Evolutionary conservation across 1,140 invertebrate genomes (phyloP).

Genomic region (Leptoteleia sp.): DNA sequence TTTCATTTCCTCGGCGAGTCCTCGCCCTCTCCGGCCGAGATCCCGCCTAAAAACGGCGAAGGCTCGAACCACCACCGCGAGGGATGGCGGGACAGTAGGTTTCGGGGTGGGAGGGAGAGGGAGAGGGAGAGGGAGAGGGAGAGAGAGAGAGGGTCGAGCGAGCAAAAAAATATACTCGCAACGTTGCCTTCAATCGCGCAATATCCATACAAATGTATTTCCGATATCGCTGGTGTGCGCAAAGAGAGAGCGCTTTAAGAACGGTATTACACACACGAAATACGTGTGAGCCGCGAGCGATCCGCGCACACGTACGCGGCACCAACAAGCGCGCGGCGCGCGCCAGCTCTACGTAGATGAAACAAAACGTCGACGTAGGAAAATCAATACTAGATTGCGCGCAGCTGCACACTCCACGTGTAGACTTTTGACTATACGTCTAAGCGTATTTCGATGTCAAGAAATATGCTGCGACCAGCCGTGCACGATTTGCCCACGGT

Average conservation of each 20-base stretch:
- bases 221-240: constrained; percentile 39
- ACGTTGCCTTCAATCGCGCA: constrained; percentile 11
- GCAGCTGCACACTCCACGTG: constrained; percentile 66
- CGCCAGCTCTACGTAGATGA: constrained; percentile 55
- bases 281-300: constrained; percentile 30
- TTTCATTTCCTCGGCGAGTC: too few species aligned
- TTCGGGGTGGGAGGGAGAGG: too few species aligned
- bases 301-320: constrained; percentile 16
- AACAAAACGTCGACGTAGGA: constrained; percentile 68
- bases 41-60: too few species aligned
- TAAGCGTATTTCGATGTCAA: constrained; percentile 20
- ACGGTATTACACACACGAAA: constrained; percentile 24
- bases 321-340: neutral
- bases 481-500: too few species aligned
- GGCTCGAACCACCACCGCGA: too few species aligned
- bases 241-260: constrained; percentile 43
- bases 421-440: constrained; percentile 55
- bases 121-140: too few species aligned
- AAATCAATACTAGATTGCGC: constrained; percentile 70
- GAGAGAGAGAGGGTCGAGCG: too few species aligned
- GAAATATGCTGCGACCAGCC: too few species aligned
- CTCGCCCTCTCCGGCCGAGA: too few species aligned
- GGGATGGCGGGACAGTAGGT: too few species aligned
- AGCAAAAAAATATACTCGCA: too few species aligned
- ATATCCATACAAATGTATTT: constrained; percentile 50